phyloP scores from a whole-genome alignment of 2,888 invertebrate species.

The Eupithecia centaureata region DNA sequence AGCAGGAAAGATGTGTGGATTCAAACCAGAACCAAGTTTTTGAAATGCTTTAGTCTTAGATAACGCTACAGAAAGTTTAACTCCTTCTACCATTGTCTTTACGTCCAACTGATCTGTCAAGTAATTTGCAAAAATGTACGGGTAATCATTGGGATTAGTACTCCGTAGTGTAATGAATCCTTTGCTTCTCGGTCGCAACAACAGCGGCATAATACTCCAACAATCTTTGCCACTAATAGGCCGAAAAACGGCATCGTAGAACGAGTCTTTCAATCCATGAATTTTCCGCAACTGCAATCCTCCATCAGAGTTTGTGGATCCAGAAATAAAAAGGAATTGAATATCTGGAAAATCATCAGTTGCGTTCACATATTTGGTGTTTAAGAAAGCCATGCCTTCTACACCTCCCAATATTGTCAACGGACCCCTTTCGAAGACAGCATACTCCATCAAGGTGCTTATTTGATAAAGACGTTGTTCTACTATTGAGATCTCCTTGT shows the following conservation, averaged over 20 bases:
- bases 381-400: slow-evolving; percentile 94
- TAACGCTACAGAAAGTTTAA: slow-evolving; percentile 92
- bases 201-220: slow-evolving; percentile 93
- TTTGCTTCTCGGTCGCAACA: slow-evolving; percentile 92
- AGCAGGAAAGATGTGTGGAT: slow-evolving; percentile 89
- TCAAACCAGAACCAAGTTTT: slow-evolving; percentile 88
- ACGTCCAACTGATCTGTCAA: slow-evolving; percentile 91
- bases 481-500: slow-evolving; percentile 90
- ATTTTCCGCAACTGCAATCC: slow-evolving; percentile 92
- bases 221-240: slow-evolving; percentile 90
- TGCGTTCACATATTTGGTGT: slow-evolving; percentile 92
- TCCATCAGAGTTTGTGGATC: slow-evolving; percentile 93
- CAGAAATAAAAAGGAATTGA: slow-evolving; percentile 94
- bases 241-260: slow-evolving; percentile 89
- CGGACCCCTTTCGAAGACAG: slow-evolving; percentile 92
- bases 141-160: slow-evolving; percentile 93
- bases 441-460: slow-evolving; percentile 92
- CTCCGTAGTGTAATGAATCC: slow-evolving; percentile 93
- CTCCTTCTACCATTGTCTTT: slow-evolving; percentile 92
- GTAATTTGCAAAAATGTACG: slow-evolving; percentile 96
- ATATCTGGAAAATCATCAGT: slow-evolving; percentile 94
- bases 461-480: slow-evolving; percentile 91
- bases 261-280: slow-evolving; percentile 89
- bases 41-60: slow-evolving; percentile 91
- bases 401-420: slow-evolving; percentile 94